Conservation (phyloP, 2,113 vertebrate species). For the Mohoua ochrocephala region DNA sequence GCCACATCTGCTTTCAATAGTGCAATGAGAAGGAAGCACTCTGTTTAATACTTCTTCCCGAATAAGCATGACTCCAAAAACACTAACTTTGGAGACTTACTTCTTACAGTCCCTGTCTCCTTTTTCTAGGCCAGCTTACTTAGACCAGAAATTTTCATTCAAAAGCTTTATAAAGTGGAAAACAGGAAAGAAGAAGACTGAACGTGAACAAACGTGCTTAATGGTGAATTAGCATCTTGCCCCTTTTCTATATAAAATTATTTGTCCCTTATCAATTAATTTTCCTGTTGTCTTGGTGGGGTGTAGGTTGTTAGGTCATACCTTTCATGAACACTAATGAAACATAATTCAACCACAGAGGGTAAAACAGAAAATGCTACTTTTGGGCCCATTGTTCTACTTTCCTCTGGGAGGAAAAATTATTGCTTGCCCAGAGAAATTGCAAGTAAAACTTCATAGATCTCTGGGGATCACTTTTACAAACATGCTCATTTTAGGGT, state of each 20-base stretch:
- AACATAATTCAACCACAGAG: neutral
- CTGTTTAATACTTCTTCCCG: neutral
- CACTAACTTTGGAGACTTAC: neutral
- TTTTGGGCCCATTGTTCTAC: neutral
- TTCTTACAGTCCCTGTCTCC: neutral
- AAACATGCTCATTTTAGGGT: neutral
- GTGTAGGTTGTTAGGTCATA: neutral
- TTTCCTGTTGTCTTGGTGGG: neutral
- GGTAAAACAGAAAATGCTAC: neutral
- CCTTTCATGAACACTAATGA: neutral
- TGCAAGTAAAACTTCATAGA: neutral
- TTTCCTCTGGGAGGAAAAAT: neutral
- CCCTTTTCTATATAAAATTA: neutral
- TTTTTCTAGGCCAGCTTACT: neutral
- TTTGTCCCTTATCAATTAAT: neutral
- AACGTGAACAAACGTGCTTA: neutral
- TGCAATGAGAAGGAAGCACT: neutral
- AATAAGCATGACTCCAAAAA: neutral
- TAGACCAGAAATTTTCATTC: neutral
- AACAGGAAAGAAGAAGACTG: neutral
- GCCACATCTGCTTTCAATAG: neutral
- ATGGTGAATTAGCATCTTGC: neutral
- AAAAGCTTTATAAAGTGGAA: neutral
- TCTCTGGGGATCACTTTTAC: accelerated
- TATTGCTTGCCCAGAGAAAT: neutral